Percentiles rank a stretch among this genome's conserved stretches.
These are phyloP conservation scores for Pheosia gnoma DNA, from an alignment of 2,888 invertebrate genomes.

Conservation along the genomic window DNA sequence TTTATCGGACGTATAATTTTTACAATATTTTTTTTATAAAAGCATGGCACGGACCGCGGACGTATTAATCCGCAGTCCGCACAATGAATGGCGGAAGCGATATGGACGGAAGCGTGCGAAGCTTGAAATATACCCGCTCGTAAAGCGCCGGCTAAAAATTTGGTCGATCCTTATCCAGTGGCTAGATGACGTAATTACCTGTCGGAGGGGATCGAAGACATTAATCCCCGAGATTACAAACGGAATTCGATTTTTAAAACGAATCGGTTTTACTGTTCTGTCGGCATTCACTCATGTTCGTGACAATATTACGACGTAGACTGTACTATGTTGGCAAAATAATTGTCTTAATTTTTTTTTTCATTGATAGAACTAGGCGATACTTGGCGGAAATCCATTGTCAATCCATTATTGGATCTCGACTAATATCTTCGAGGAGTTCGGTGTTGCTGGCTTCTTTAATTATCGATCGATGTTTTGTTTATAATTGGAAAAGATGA, in stretches of 20 bases:
- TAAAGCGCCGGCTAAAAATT: slow-evolving; percentile 35
- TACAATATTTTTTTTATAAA: slow-evolving; percentile 31
- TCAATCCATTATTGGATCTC: no score
- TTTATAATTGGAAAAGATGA: no score
- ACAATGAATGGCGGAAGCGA: slow-evolving; percentile 36
- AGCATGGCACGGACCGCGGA: slow-evolving; percentile 24
- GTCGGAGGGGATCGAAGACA: slow-evolving; percentile 44
- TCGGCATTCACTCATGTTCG: background rate
- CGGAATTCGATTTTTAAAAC: slow-evolving; percentile 35
- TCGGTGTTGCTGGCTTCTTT: no score
- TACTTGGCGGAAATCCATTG: no score
- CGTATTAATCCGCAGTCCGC: slow-evolving; percentile 42
- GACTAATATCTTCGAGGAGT: no score
- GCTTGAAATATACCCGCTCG: slow-evolving; percentile 15
- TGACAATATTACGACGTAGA: no score
- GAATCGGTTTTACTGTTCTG: slow-evolving; percentile 9
- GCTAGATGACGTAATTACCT: slow-evolving; percentile 43
- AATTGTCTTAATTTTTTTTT: no score
- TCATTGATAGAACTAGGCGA: no score
- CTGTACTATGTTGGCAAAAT: no score
- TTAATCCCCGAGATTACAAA: slow-evolving; percentile 44
- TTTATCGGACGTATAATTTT: slow-evolving; percentile 19
- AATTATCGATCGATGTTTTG: no score
- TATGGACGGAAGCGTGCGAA: slow-evolving; percentile 17
- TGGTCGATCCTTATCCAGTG: slow-evolving; percentile 34